These are phyloP conservation scores for Pseudochromis fuscus DNA, from an alignment of 2,797 vertebrate species.

Conservation along the genomic window DNA sequence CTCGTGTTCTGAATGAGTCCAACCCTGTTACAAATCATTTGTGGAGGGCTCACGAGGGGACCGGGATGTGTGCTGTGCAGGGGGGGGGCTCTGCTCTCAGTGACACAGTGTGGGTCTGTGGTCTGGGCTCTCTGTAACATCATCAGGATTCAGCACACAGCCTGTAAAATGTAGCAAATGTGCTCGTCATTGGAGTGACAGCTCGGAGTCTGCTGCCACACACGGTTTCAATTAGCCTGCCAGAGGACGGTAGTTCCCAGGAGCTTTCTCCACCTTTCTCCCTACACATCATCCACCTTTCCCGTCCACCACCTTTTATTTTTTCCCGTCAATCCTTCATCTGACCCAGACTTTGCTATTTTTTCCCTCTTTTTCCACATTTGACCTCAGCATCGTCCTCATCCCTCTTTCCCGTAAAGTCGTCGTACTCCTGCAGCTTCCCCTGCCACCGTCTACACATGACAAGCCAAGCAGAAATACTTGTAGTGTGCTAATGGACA, in stretches of 20 bases:
- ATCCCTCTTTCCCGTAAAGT: constrained; percentile 15
- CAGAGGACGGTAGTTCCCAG: constrained; percentile 72
- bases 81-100: constrained; percentile 20
- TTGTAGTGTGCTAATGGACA: constrained; percentile 62
- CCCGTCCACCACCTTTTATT: constrained; percentile 29
- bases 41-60: constrained; percentile 22
- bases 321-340: constrained; percentile 27
- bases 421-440: constrained; percentile 6
- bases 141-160: constrained; percentile 85
- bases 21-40: constrained; percentile 55
- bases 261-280: constrained; percentile 57
- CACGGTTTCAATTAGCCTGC: constrained; percentile 85
- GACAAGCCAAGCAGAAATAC: constrained; percentile 54
- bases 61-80: constrained; percentile 16
- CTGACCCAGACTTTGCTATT: constrained; percentile 45
- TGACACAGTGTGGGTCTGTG: constrained; percentile 43
- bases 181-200: constrained; percentile 80
- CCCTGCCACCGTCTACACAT: constrained; percentile 16
- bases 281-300: constrained; percentile 37
- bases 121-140: constrained; percentile 58
- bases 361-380: constrained; percentile 12
- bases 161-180: constrained; percentile 81
- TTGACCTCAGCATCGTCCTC: constrained; percentile 18
- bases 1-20: constrained; percentile 58
- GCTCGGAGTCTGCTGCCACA: constrained; percentile 75